Evolutionary conservation across 2,888 invertebrate species (phyloP), one percentile per base, ranked within the genome.

Genomic region (Sinhomidia bicolor): DNA sequence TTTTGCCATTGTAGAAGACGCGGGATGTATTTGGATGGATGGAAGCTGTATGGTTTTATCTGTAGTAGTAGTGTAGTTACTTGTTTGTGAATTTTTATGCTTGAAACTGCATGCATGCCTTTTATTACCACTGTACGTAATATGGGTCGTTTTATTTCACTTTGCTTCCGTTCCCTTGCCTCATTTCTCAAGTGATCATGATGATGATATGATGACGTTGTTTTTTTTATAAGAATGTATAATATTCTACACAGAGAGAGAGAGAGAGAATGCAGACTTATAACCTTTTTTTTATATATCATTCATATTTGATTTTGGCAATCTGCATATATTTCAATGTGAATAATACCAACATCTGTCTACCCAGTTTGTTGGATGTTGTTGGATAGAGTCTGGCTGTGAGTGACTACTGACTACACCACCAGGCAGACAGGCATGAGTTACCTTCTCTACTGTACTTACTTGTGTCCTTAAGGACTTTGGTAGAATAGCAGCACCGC

Each of bases 301-400:
- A 87, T 89, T 86, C 87, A 89, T 89, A 89, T 89, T 89, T 89
- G 89, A 89, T 89, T 86, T 87, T 57, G 57, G 79, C 86, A 87
- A 89, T 87, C 87, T 89, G 87, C 89, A 87, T 89, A 89, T 51
- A 76, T 76, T 76, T 47, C 68, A 71, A 36, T 7, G 17, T 71
- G 71, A 71, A 20, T 71, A 74, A 74, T 41, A 23, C 68, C 10
- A 68, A 32, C 68, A 68, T 36, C 68, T 68, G 68, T 36, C 68
- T 68, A 68, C 68, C 68, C 36, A 65, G 41, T 17, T 41, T 41
- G 68, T 68, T 9, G 32, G n/a, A n/a, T n/a, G n/a, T n/a, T n/a
- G n/a, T n/a, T n/a, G n/a, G n/a, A n/a, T n/a, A 65, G 20, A 65
- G 36, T 36, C n/a, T 36, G 10, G 60, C 29, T 60, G 14, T 57